A percentile compares a stretch with the other conserved stretches of the same genome.
These are phyloP conservation scores for Anolis apletophallus DNA, from an alignment of 2,797 vertebrate genomes.

Conservation along the genomic window DNA sequence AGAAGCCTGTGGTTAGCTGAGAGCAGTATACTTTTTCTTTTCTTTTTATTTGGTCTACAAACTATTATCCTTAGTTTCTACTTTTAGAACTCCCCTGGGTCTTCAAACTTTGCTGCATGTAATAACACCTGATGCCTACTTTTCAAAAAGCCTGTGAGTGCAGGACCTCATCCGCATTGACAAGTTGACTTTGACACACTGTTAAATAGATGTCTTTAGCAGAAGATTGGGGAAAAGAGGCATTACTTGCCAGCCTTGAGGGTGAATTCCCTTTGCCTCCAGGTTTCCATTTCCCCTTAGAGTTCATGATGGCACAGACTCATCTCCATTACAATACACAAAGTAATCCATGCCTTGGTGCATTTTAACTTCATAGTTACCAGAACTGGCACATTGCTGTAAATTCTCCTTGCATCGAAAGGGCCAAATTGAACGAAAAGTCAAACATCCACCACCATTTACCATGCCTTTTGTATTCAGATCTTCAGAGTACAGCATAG, in stretches of 20 bases:
- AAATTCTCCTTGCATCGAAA: neutral
- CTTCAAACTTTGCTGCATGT: neutral
- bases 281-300: accelerated
- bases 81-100: neutral
- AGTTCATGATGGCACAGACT: accelerated
- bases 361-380: neutral
- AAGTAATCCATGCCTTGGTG: neutral
- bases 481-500: neutral
- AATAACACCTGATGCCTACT: neutral
- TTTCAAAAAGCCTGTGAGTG: neutral
- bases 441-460: neutral
- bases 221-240: neutral
- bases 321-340: neutral
- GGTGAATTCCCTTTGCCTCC: neutral
- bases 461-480: neutral
- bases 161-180: neutral
- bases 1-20: neutral
- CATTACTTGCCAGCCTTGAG: neutral
- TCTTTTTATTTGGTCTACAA: neutral
- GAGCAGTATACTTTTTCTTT: neutral
- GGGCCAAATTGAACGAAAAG: neutral
- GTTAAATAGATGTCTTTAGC: neutral
- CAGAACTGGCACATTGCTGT: neutral
- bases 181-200: neutral
- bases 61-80: neutral